phyloP scores from a whole-genome alignment of 2,888 invertebrate species.

The Gastracanthus pulcherrimus region DNA sequence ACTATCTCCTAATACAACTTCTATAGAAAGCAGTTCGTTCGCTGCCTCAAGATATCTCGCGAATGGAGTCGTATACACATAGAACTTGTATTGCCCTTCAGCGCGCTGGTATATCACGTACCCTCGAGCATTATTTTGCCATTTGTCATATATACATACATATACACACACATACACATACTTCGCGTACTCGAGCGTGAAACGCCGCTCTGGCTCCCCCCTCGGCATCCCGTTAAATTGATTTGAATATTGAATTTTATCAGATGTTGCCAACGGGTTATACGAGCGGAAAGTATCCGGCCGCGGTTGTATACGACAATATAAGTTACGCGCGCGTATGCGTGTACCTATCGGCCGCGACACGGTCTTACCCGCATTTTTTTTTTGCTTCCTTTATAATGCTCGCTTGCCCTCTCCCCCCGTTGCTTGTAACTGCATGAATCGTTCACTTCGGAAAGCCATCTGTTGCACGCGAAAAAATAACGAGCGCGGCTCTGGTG shows the following conservation, averaged over 20 bases:
- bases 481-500: background rate
- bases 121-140: constrained; percentile 21
- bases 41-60: background rate
- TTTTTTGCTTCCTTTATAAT: constrained; percentile 32
- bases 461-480: constrained; percentile 24
- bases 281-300: constrained; percentile 14
- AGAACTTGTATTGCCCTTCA: background rate
- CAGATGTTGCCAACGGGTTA: constrained; percentile 45
- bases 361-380: constrained; percentile 55
- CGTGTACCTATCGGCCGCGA: constrained; percentile 44
- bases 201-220: background rate
- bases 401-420: background rate
- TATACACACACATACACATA: too few relatives aligned
- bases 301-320: constrained; percentile 27
- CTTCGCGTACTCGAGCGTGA: constrained; percentile 19
- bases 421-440: constrained; percentile 8
- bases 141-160: constrained; percentile 46
- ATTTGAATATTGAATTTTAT: constrained; percentile 57
- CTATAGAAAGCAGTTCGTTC: background rate
- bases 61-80: background rate
- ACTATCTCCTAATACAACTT: too few relatives aligned
- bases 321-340: constrained; percentile 29
- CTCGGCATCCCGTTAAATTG: constrained; percentile 45
- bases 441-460: constrained; percentile 30
- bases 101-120: constrained; percentile 19